Conservation (phyloP, 2,797 vertebrate genomes). For the Molothrus ater region DNA sequence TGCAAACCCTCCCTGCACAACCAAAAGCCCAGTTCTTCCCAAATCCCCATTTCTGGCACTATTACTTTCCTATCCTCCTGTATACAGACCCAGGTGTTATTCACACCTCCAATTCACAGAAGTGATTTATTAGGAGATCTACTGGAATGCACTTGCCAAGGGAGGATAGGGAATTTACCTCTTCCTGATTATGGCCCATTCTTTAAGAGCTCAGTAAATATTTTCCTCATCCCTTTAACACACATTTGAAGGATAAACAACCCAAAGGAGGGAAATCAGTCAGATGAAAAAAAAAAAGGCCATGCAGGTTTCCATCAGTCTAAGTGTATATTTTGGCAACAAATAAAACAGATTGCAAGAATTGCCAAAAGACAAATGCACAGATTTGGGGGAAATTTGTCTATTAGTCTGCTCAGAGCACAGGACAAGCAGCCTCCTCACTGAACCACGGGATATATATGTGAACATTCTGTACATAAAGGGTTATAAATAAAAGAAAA, state of each 20-base stretch:
- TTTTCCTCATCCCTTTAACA: slow-evolving; percentile 29
- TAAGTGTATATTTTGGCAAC: neutral
- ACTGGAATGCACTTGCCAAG: neutral
- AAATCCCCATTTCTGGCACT: neutral
- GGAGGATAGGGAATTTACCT: slow-evolving; percentile 11
- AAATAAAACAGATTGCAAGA: slow-evolving; percentile 9
- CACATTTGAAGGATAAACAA: slow-evolving; percentile 31
- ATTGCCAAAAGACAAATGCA: neutral
- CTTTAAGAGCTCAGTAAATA: slow-evolving; percentile 44
- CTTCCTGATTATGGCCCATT: slow-evolving; percentile 19
- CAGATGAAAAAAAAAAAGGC: neutral
- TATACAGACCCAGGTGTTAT: neutral
- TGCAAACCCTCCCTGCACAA: neutral
- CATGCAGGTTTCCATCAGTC: neutral
- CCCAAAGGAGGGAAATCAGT: slow-evolving; percentile 43
- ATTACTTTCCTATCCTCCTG: neutral
- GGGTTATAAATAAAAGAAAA: neutral
- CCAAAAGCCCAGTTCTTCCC: neutral
- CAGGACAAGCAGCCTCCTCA: neutral
- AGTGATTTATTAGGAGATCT: slow-evolving; percentile 1
- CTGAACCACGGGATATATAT: neutral
- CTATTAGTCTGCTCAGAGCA: neutral
- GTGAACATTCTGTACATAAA: neutral
- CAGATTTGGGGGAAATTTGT: neutral
- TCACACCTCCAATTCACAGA: neutral